phyloP scores from a whole-genome alignment of 2,113 vertebrate genomes.

The Zootoca vivipara region DNA sequence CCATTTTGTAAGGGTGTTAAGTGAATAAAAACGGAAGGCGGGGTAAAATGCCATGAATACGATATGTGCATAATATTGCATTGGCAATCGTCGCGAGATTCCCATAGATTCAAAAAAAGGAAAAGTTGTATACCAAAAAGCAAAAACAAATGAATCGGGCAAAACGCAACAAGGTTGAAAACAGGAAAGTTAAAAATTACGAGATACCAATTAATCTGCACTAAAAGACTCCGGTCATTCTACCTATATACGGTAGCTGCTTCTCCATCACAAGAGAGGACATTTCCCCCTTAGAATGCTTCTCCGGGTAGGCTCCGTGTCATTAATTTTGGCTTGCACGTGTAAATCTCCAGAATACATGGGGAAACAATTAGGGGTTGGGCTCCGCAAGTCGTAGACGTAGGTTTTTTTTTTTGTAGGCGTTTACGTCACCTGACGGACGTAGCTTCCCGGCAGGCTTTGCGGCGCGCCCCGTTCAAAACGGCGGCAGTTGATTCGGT shows the following conservation, averaged over 20 bases:
- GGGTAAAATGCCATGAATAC: neutral
- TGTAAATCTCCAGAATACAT: neutral
- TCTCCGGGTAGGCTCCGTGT: neutral
- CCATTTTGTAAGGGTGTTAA: neutral
- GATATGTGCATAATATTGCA: neutral
- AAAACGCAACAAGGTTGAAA: neutral
- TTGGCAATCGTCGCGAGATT: neutral
- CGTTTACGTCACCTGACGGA: neutral
- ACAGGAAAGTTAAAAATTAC: too few relatives aligned
- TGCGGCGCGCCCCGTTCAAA: constrained; percentile 27
- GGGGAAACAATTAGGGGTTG: too few relatives aligned
- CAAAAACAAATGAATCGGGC: neutral
- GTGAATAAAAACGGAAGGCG: neutral
- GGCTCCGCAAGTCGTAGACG: neutral
- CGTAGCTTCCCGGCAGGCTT: constrained; percentile 27
- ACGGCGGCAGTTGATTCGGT: neutral
- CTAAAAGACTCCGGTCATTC: too few relatives aligned
- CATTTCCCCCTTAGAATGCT: neutral
- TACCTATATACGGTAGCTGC: too few relatives aligned
- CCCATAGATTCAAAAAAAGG: neutral
- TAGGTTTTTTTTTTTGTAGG: neutral
- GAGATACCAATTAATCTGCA: too few relatives aligned
- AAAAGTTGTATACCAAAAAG: neutral
- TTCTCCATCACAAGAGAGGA: too few relatives aligned
- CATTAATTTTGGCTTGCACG: neutral